A percentile compares a stretch with the other conserved stretches of the same genome.
Evolutionary conservation across 1,140 invertebrate species (phyloP).

Genomic region (Telenomus remus): DNA sequence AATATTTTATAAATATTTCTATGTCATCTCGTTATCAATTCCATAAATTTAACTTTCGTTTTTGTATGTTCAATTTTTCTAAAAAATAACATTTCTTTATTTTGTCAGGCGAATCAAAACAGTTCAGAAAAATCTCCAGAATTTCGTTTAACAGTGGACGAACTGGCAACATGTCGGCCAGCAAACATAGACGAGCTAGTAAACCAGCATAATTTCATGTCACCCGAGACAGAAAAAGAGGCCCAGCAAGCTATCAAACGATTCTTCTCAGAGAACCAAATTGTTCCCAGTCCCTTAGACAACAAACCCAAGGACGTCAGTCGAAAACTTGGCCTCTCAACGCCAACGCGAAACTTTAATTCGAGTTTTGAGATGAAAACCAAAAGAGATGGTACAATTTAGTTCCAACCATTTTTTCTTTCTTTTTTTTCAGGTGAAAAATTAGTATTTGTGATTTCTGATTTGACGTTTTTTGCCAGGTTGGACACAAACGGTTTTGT

Average conservation of each 20-base stretch:
- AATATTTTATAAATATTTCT: no score
- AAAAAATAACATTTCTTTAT: no score
- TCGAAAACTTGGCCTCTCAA: slow-evolving; percentile 39
- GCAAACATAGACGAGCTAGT: slow-evolving; percentile 76
- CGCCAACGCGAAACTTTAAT: slow-evolving; percentile 38
- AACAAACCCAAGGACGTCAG: slow-evolving; percentile 33
- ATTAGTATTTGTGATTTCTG: no score
- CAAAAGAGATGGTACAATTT: not conserved
- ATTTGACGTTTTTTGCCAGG: slow-evolving; percentile 70
- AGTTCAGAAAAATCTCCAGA: slow-evolving; percentile 63
- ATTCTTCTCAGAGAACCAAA: slow-evolving; percentile 76
- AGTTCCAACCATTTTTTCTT: no score
- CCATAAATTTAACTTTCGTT: no score
- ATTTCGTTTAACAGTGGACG: slow-evolving; percentile 77
- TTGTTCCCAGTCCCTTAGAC: slow-evolving; percentile 76
- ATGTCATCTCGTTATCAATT: not conserved
- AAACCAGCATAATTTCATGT: slow-evolving; percentile 72
- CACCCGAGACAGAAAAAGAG: slow-evolving; percentile 75
- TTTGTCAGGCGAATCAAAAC: not conserved
- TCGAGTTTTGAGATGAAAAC: slow-evolving; percentile 11
- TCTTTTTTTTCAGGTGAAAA: no score
- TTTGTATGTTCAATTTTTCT: no score
- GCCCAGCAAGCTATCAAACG: slow-evolving; percentile 76
- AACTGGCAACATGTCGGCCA: slow-evolving; percentile 75
- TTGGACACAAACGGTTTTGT: slow-evolving; percentile 78